These are phyloP conservation scores for Chlorops oryzae DNA, from an alignment of 1,140 invertebrate species.

Conservation along the genomic window DNA sequence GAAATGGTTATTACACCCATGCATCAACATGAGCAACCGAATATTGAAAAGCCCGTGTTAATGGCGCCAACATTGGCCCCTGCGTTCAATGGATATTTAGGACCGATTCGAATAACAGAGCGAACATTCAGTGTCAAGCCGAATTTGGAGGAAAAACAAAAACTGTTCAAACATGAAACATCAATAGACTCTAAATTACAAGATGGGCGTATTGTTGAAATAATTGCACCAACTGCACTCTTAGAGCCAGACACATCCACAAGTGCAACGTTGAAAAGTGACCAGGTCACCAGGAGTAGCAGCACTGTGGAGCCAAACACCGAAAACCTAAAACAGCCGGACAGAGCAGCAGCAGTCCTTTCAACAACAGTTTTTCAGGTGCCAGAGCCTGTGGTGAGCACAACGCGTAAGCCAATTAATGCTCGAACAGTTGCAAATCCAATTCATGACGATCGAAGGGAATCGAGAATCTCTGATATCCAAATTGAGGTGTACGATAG, in stretches of 20 bases:
- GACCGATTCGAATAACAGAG: conserved; percentile 42
- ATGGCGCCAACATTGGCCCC: conserved; percentile 15
- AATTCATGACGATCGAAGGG: conserved; percentile 21
- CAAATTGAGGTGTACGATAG: conserved; percentile 45
- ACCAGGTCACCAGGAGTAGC: conserved; percentile 10
- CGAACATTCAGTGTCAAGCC: conserved; percentile 34
- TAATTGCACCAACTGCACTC: conserved; percentile 32
- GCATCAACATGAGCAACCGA: not conserved
- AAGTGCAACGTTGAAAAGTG: not conserved
- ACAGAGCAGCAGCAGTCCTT: conserved; percentile 15
- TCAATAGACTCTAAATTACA: conserved; percentile 30
- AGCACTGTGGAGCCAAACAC: not conserved
- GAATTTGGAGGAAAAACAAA: conserved; percentile 19
- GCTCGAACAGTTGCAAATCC: conserved; percentile 6
- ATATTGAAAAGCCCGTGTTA: not conserved
- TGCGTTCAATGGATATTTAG: conserved; percentile 36
- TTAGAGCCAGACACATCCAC: conserved; percentile 15
- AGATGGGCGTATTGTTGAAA: conserved; percentile 35
- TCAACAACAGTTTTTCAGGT: conserved; percentile 41
- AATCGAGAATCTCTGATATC: conserved; percentile 43
- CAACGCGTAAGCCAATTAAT: conserved; percentile 18
- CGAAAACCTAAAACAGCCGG: not conserved
- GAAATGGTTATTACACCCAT: not conserved
- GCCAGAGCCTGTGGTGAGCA: conserved; percentile 23
- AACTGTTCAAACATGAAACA: conserved; percentile 13